Percentiles rank a stretch among this genome's conserved stretches.
Conservation (phyloP, 2,888 invertebrate genomes). For the Archips xylosteana region DNA sequence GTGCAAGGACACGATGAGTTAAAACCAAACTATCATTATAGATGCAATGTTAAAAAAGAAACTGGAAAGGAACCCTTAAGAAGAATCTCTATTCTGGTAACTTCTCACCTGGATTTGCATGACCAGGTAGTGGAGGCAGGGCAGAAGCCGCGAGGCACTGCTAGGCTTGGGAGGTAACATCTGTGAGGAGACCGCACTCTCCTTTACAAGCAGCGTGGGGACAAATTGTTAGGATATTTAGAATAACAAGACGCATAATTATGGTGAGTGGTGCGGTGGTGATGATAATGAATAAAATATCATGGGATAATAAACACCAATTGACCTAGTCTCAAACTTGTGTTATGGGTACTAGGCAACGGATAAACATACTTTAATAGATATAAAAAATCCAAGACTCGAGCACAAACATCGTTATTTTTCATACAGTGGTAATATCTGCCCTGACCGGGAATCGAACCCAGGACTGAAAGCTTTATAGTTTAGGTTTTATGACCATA, state of each 20-base stretch:
- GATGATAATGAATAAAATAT: not conserved
- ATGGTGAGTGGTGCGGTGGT: not conserved
- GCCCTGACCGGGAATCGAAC: too few species aligned
- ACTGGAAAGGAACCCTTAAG: conserved; percentile 43
- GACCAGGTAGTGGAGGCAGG: conserved; percentile 79
- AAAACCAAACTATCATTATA: conserved; percentile 1
- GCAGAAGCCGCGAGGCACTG: conserved; percentile 73
- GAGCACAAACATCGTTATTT: too few species aligned
- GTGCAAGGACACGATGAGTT: not conserved
- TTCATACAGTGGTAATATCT: too few species aligned
- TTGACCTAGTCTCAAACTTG: too few species aligned
- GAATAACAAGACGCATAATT: not conserved
- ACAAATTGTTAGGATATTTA: conserved; percentile 42
- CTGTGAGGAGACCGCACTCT: conserved; percentile 80
- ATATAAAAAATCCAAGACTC: too few species aligned
- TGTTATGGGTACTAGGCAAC: too few species aligned
- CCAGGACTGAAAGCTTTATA: not conserved
- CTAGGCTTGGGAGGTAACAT: conserved; percentile 79
- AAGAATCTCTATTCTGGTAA: conserved; percentile 69
- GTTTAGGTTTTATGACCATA: too few species aligned
- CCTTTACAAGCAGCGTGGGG: conserved; percentile 67
- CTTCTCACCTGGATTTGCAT: conserved; percentile 83
- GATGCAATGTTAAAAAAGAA: not conserved
- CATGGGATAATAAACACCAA: too few species aligned
- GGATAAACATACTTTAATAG: too few species aligned